phyloP scores from a whole-genome alignment of 2,888 invertebrate genomes.

The Elysia crispata region DNA sequence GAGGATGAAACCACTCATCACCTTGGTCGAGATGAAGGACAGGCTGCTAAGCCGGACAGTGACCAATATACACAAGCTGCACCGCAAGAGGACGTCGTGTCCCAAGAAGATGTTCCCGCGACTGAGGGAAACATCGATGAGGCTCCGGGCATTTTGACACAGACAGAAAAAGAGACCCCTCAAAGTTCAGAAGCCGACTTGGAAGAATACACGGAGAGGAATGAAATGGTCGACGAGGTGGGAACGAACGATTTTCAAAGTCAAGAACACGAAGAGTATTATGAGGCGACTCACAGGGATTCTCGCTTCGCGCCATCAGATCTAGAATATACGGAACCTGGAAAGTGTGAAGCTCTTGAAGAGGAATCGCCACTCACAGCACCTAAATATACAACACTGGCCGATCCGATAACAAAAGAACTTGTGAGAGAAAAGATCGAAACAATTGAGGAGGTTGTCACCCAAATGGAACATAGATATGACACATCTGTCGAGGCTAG shows the following conservation, averaged over 20 bases:
- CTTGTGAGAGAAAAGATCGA: constrained; percentile 47
- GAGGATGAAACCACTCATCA: too few species aligned
- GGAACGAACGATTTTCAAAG: neutral
- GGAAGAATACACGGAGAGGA: too few species aligned
- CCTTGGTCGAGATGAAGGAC: too few species aligned
- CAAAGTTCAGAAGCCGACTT: too few species aligned
- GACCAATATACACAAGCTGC: too few species aligned
- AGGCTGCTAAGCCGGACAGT: too few species aligned
- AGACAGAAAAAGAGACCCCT: too few species aligned
- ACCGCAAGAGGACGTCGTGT: too few species aligned
- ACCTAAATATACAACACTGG: constrained; percentile 30
- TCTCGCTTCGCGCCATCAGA: neutral
- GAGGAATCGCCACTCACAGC: constrained; percentile 44
- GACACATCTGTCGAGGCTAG: neutral
- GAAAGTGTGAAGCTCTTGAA: neutral
- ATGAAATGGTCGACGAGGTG: too few species aligned
- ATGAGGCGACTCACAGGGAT: neutral
- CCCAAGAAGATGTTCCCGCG: too few species aligned
- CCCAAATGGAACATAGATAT: constrained; percentile 44
- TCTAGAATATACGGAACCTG: neutral
- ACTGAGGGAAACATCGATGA: too few species aligned
- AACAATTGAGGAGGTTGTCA: constrained; percentile 40
- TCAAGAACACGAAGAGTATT: neutral
- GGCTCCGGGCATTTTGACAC: too few species aligned
- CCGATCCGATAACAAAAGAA: constrained; percentile 42